Evolutionary conservation across 2,113 vertebrate species (phyloP).

Genomic region (Struthio camelus): DNA sequence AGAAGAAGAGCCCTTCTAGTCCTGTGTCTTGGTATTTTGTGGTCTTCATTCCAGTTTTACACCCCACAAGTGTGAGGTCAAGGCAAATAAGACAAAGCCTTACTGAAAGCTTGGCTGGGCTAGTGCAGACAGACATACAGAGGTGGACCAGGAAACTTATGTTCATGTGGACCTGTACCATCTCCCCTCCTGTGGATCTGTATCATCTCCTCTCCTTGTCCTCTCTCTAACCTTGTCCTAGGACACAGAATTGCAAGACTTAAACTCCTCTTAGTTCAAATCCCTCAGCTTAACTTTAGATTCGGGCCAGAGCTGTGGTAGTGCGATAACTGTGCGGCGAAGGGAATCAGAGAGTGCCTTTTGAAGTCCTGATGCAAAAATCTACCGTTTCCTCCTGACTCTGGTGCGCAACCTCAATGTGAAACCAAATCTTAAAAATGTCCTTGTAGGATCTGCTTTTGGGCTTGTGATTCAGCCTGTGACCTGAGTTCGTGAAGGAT

Average conservation of each 20-base stretch:
- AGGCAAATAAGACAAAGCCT: not conserved
- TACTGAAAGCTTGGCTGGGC: not conserved
- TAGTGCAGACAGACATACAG: not conserved
- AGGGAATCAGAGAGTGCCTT: not conserved
- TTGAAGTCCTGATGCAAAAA: not conserved
- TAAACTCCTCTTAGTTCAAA: not conserved
- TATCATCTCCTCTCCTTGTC: not conserved
- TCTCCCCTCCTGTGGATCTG: not conserved
- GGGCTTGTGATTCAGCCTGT: not conserved
- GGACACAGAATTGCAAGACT: not conserved
- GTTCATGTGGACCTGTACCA: not conserved
- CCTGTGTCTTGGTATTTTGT: not conserved
- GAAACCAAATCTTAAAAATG: not conserved
- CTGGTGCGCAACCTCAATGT: not conserved
- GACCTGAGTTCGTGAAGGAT: not conserved
- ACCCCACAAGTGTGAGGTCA: not conserved
- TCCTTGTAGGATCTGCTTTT: not conserved
- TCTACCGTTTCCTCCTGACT: not conserved
- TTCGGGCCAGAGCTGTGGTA: not conserved
- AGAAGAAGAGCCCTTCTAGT: not conserved
- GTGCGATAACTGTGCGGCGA: not conserved
- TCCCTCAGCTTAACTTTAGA: not conserved
- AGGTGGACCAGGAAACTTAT: not conserved
- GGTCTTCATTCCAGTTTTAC: not conserved
- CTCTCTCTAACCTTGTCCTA: not conserved